Evolutionary conservation across 1,140 invertebrate genomes (phyloP), one percentile per base, ranked within the genome.

Genomic region (Drosophila simulans): DNA sequence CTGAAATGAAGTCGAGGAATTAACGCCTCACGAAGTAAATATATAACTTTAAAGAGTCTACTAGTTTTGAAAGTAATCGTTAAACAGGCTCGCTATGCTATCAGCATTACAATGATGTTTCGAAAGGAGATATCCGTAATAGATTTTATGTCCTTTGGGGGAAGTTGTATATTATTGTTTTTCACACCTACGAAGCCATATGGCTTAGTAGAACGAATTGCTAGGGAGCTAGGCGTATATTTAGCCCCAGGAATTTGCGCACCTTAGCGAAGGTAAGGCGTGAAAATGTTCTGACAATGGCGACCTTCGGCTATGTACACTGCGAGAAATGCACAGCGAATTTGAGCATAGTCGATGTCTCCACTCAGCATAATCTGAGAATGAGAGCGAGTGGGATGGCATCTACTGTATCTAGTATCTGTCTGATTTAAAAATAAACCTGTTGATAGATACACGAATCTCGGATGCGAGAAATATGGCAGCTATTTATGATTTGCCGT

Each of bases 221-320:
- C 27, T 34, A 25, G 27, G 20, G 20, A 31, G 12, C 68, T 48
- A 69, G 20, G 54, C 52, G 35, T 71, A 71, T 57, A 71, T 70
- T 48, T 69, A 69, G 60, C 3, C 31, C 15, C 8, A 22, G n/a
- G 13, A 60, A 52, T 37, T 37, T 34, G 43, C 60, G 60, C 60
- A 68, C 66, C 65, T 71, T 42, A n/a, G 52, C 51, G 68, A 70
- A 57, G 66, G 65, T 70, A 70, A 70, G 64, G 52, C 65, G 68
- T 49, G 68, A 71, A 70, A 48, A 49, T 48, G 27, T 40, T 42
- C 43, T 70, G 52, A 71, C 68, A 71, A 70, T 42, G 68, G 34
- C 68, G 68, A 71, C 68, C 68, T 71, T 71, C 68, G 68, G 35
- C 4, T 22, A 15, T n/a, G 46, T 27, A 43, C 54, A 56, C 39